Conservation (phyloP, 2,888 invertebrate species). For the Apodemia hepburni region DNA sequence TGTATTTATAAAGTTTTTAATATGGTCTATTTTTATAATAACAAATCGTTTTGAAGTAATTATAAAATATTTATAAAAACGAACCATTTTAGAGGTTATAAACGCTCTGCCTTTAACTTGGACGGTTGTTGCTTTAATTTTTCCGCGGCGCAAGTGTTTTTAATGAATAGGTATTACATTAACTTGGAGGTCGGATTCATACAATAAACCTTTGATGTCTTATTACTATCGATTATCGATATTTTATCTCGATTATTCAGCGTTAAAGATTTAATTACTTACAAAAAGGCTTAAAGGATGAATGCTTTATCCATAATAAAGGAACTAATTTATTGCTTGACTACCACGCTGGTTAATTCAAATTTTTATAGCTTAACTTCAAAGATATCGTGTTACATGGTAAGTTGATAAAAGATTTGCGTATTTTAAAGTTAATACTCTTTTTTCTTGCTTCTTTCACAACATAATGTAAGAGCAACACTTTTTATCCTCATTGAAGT, state of each 20-base stretch:
- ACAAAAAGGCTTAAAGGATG: slow-evolving; percentile 12
- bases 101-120: slow-evolving; percentile 34
- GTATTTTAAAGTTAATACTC: too few relatives aligned
- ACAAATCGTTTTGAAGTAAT: too few relatives aligned
- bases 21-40: too few relatives aligned
- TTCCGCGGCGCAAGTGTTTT: slow-evolving; percentile 65
- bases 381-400: slow-evolving; percentile 6
- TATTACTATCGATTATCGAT: slow-evolving; percentile 57
- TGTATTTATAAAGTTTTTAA: too few relatives aligned
- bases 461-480: too few relatives aligned
- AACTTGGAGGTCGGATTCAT: slow-evolving; percentile 58
- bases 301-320: slow-evolving; percentile 3
- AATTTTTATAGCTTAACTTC: slow-evolving; percentile 5
- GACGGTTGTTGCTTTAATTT: slow-evolving; percentile 46
- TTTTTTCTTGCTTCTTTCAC: too few relatives aligned
- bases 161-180: slow-evolving; percentile 72
- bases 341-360: slow-evolving; percentile 8
- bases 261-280: slow-evolving; percentile 19
- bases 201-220: slow-evolving; percentile 69
- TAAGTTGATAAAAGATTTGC: too few relatives aligned
- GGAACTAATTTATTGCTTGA: slow-evolving; percentile 14
- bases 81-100: background rate
- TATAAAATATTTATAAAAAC: background rate
- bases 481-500: too few relatives aligned
- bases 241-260: slow-evolving; percentile 44